A percentile compares a stretch with the other conserved stretches of the same genome.
phyloP scores from a whole-genome alignment of 2,888 invertebrate species.

The Leucoma salicis region DNA sequence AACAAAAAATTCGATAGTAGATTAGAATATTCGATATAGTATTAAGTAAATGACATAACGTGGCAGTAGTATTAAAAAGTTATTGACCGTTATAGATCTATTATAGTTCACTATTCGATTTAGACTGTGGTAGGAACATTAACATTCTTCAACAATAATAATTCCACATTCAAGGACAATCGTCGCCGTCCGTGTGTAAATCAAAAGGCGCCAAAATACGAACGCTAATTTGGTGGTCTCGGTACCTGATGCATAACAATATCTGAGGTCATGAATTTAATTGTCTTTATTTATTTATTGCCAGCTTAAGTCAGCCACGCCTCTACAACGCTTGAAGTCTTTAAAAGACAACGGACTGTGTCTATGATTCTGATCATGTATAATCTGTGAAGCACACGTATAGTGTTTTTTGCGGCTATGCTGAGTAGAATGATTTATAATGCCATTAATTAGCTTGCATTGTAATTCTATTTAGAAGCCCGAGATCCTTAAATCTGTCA shows the following conservation, averaged over 20 bases:
- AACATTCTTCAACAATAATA: conserved; percentile 8
- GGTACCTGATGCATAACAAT: conserved; percentile 37
- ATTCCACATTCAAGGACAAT: conserved; percentile 21
- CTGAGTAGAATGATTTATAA: conserved; percentile 3
- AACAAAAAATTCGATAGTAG: too few species aligned
- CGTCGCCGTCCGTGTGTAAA: conserved; percentile 24
- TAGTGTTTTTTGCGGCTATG: neutral
- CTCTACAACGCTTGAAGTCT: conserved; percentile 8
- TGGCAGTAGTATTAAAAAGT: conserved; percentile 1
- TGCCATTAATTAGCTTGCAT: conserved; percentile 1
- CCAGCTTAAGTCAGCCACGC: conserved; percentile 24
- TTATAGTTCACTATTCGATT: conserved; percentile 8
- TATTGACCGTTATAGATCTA: conserved; percentile 17
- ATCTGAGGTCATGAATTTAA: conserved; percentile 45
- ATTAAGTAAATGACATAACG: neutral
- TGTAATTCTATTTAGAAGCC: conserved; percentile 2
- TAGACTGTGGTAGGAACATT: conserved; percentile 1
- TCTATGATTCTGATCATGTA: conserved; percentile 3
- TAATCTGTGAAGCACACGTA: neutral
- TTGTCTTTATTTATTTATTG: conserved; percentile 41
- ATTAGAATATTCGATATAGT: neutral
- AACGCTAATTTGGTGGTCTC: conserved; percentile 38
- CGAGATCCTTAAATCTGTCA: neutral
- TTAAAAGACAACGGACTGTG: conserved; percentile 2
- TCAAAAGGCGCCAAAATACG: conserved; percentile 46